Percentiles rank a stretch among this genome's conserved stretches.
Evolutionary conservation across 1,140 invertebrate genomes (phyloP).

Genomic region (Hylaeus anthracinus): DNA sequence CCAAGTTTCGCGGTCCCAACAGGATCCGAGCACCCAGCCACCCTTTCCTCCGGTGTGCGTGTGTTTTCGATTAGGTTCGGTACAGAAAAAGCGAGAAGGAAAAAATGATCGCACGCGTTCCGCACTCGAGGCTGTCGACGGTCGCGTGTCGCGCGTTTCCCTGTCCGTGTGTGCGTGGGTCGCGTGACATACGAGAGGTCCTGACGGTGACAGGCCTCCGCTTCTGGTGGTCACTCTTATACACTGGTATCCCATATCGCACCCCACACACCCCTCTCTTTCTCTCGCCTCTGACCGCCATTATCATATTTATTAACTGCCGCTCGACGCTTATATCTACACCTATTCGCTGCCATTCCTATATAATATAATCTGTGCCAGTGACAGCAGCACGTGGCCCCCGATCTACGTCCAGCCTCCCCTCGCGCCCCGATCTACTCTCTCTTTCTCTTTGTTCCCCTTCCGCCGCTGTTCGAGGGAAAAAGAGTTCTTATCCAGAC

Average conservation of each 20-base stretch:
- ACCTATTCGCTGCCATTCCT: conserved; percentile 78
- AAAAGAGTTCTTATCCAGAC: conserved; percentile 34
- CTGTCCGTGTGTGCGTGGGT: conserved; percentile 37
- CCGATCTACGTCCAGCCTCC: conserved; percentile 23
- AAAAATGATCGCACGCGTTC: conserved; percentile 17
- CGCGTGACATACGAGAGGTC: conserved; percentile 77
- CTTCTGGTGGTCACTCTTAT: conserved; percentile 79
- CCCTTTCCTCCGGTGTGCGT: no score
- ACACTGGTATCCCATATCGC: conserved; percentile 74
- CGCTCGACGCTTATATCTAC: conserved; percentile 76
- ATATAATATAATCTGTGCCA: conserved; percentile 80
- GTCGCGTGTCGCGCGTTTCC: conserved; percentile 48
- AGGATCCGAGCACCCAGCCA: no score
- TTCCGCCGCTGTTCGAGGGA: background rate
- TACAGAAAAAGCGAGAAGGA: background rate
- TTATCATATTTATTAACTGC: conserved; percentile 82
- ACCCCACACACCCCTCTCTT: conserved; percentile 53
- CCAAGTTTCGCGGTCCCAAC: no score
- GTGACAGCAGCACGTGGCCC: conserved; percentile 79
- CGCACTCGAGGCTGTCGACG: conserved; percentile 64
- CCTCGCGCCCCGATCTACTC: background rate
- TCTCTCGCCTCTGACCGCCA: conserved; percentile 70
- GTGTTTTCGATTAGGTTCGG: no score
- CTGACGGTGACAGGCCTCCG: conserved; percentile 77
- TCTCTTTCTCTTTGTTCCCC: conserved; percentile 23